Evolutionary conservation across 2,888 invertebrate genomes (phyloP).

Genomic region (Bimastos eiseni): DNA sequence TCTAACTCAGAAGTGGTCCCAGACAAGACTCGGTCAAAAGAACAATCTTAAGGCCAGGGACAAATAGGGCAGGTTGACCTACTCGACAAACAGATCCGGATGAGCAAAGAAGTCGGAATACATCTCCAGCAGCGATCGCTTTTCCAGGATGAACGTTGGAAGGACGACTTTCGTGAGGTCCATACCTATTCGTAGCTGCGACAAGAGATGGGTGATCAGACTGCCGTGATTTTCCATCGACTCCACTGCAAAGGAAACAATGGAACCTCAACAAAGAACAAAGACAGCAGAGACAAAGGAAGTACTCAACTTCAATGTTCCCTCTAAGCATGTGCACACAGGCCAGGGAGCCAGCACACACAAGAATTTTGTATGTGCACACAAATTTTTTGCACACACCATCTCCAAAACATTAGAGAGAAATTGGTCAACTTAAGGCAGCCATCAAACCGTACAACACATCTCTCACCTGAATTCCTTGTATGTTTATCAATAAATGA

Average conservation of each 20-base stretch:
- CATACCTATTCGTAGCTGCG: slow-evolving; percentile 96
- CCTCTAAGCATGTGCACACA: no score
- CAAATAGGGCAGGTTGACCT: slow-evolving; percentile 20
- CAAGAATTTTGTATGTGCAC: no score
- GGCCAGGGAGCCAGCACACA: no score
- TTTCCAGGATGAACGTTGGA: slow-evolving; percentile 96
- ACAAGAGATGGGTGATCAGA: slow-evolving; percentile 91
- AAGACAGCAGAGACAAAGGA: not conserved
- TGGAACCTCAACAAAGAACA: slow-evolving; percentile 16
- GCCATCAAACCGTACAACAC: not conserved
- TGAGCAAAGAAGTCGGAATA: slow-evolving; percentile 99
- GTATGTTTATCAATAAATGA: no score
- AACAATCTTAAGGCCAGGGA: not conserved
- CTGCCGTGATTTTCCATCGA: slow-evolving; percentile 95
- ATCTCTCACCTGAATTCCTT: no score
- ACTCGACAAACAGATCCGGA: slow-evolving; percentile 80
- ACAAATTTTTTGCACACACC: no score
- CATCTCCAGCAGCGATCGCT: slow-evolving; percentile 96
- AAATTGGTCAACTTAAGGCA: no score
- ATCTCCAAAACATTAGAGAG: no score
- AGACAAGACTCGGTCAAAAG: not conserved
- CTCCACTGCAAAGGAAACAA: slow-evolving; percentile 68
- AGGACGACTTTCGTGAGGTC: slow-evolving; percentile 97
- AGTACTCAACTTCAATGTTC: not conserved
- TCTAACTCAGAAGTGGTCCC: no score